phyloP scores from a whole-genome alignment of 1,140 invertebrate species.

The Zeugodacus cucurbitae region DNA sequence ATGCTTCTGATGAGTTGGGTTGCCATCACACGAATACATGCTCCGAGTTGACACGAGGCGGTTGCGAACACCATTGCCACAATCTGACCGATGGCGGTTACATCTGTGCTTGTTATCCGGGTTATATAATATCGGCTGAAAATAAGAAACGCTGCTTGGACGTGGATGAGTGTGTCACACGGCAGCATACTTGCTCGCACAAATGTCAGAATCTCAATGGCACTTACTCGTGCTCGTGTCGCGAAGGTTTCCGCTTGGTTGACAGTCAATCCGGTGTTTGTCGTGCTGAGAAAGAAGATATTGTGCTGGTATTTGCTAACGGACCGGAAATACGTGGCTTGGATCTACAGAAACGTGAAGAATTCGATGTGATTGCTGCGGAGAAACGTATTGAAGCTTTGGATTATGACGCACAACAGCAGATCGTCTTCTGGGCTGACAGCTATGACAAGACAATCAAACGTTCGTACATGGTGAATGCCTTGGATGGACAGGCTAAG shows the following conservation, averaged over 20 bases:
- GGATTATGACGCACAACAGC: constrained; percentile 83
- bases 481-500: constrained; percentile 78
- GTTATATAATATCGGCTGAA: constrained; percentile 81
- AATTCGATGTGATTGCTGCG: constrained; percentile 80
- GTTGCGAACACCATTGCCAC: constrained; percentile 92
- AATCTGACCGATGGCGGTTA: constrained; percentile 86
- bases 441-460: constrained; percentile 90
- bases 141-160: constrained; percentile 85
- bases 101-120: constrained; percentile 88
- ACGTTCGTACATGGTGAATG: constrained; percentile 88
- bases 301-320: constrained; percentile 78
- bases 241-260: constrained; percentile 81
- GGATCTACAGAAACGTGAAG: constrained; percentile 73
- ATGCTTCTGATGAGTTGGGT: constrained; percentile 89
- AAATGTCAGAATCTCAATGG: constrained; percentile 93
- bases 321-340: constrained; percentile 88
- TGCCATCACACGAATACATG: constrained; percentile 85
- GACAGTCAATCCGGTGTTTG: constrained; percentile 85
- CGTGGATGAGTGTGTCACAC: constrained; percentile 89
- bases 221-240: constrained; percentile 88
- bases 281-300: constrained; percentile 74
- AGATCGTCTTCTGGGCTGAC: constrained; percentile 95
- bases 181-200: constrained; percentile 90
- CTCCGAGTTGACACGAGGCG: constrained; percentile 77
- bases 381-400: constrained; percentile 89